Evolutionary conservation across 2,797 vertebrate genomes (phyloP).

Genomic region (Clarias platycephalus): DNA sequence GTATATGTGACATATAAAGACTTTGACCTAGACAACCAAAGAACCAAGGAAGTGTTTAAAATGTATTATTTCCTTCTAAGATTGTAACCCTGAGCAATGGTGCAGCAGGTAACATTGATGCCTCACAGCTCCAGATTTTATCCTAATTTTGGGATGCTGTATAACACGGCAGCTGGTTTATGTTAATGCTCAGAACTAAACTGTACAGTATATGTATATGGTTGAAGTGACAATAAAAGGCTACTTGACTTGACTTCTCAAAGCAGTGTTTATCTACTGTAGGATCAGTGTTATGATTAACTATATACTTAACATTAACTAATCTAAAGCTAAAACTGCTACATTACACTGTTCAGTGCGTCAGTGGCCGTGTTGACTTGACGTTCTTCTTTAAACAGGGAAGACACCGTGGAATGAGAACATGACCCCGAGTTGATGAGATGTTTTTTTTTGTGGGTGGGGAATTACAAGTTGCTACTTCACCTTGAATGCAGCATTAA

Average conservation of each 20-base stretch:
- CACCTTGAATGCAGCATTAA: neutral
- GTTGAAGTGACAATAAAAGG: too few species aligned
- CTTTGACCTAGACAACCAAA: neutral
- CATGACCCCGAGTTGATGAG: neutral
- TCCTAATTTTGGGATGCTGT: neutral
- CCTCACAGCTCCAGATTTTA: neutral
- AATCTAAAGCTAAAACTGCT: neutral
- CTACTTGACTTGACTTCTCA: neutral
- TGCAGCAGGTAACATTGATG: neutral
- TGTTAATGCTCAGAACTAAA: neutral
- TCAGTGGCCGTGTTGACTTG: neutral
- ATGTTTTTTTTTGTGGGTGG: neutral
- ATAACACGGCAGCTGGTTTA: neutral
- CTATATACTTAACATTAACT: neutral
- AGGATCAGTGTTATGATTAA: neutral
- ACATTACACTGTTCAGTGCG: neutral
- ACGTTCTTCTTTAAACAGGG: neutral
- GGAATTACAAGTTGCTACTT: neutral
- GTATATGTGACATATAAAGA: too few species aligned
- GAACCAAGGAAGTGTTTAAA: neutral
- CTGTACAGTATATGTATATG: too few species aligned
- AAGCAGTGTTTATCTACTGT: neutral
- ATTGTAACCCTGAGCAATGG: neutral
- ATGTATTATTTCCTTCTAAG: neutral
- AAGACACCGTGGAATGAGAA: neutral